Conservation (phyloP, 2,113 vertebrate species). For the Scomber scombrus region DNA sequence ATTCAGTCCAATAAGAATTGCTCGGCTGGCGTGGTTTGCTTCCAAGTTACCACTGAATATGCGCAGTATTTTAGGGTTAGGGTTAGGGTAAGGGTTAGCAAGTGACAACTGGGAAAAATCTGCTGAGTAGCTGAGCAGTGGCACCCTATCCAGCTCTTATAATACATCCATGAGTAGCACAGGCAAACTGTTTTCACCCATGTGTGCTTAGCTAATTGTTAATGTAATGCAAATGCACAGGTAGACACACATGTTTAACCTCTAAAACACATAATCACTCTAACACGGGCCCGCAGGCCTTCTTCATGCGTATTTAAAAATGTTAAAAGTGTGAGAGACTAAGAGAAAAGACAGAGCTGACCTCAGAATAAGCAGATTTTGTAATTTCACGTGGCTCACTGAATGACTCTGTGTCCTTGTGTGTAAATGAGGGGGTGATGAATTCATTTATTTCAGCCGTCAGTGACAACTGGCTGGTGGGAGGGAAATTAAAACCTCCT, state of each 20-base stretch:
- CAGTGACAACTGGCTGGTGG: constrained; percentile 45
- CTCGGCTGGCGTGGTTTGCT: too few species aligned
- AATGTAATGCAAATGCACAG: neutral
- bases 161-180: neutral
- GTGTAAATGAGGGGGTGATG: constrained; percentile 48
- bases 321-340: neutral
- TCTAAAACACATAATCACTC: neutral
- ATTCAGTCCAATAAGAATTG: too few species aligned
- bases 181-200: neutral
- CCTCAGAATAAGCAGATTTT: constrained; percentile 19
- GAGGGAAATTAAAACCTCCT: constrained; percentile 55
- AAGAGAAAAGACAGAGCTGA: neutral
- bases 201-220: neutral
- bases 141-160: too few species aligned
- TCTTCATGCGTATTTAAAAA: neutral
- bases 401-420: constrained; percentile 56
- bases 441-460: constrained; percentile 53
- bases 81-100: too few species aligned
- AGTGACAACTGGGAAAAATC: too few species aligned
- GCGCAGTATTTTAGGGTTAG: too few species aligned
- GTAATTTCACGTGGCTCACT: constrained; percentile 22
- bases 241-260: neutral
- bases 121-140: too few species aligned
- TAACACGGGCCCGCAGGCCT: neutral
- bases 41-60: too few species aligned